A percentile compares a stretch with the other conserved stretches of the same genome.
Conservation (phyloP, 2,888 invertebrate genomes). For the Tanypteryx hageni region DNA sequence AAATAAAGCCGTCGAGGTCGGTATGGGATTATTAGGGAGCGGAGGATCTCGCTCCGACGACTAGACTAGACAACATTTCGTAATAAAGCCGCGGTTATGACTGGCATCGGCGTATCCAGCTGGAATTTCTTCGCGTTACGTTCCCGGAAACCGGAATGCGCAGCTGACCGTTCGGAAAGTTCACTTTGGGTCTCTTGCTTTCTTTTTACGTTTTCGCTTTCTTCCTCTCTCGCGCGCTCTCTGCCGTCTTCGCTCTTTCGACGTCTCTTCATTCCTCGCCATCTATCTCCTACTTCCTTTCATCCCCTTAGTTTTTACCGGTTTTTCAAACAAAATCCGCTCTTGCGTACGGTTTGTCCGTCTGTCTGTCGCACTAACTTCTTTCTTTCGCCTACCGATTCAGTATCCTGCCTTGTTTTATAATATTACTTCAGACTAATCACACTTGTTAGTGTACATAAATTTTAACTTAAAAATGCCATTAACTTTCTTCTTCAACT, state of each 20-base stretch:
- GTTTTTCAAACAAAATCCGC: too few species aligned
- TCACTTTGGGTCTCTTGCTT: background rate
- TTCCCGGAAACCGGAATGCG: background rate
- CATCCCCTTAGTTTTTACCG: too few species aligned
- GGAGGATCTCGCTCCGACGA: background rate
- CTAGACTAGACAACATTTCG: background rate
- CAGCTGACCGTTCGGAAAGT: background rate
- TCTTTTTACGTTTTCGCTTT: background rate
- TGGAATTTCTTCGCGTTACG: background rate
- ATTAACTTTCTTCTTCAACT: background rate
- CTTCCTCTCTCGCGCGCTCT: background rate
- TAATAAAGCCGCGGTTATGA: background rate
- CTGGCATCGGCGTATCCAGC: background rate
- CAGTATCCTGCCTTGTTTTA: too few species aligned
- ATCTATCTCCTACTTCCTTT: too few species aligned
- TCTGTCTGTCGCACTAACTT: too few species aligned
- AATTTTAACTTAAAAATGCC: background rate
- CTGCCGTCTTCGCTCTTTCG: background rate
- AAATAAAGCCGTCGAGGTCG: background rate
- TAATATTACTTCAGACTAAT: too few species aligned
- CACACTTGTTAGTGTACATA: too few species aligned
- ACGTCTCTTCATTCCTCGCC: too few species aligned
- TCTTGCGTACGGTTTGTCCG: too few species aligned
- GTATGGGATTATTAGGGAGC: background rate
- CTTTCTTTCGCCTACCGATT: too few species aligned